These are phyloP conservation scores for Brachionus asplanchnoidis DNA, from an alignment of 1,140 invertebrate species.

Conservation along the genomic window DNA sequence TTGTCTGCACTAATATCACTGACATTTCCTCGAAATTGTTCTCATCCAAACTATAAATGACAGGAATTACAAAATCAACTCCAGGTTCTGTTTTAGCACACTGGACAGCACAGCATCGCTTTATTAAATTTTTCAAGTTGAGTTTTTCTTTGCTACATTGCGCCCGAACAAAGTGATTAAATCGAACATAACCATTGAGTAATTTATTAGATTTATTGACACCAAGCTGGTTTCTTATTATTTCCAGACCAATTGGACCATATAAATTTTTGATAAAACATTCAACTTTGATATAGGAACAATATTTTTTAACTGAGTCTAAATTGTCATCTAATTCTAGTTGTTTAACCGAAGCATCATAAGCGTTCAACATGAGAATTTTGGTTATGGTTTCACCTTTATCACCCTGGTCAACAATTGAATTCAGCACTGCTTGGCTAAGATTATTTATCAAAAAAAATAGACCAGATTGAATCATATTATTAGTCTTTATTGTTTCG, in stretches of 20 bases:
- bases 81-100: not conserved
- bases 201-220: not conserved
- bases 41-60: slow-evolving; percentile 2
- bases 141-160: not conserved
- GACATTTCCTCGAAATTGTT: not conserved
- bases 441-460: not conserved
- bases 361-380: not conserved
- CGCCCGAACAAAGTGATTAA: not conserved
- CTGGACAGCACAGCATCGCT: not conserved
- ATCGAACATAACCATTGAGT: slow-evolving; percentile 15
- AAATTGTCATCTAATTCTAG: not conserved
- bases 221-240: not conserved
- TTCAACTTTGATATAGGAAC: not conserved
- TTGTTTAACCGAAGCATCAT: not conserved
- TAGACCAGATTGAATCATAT: not conserved
- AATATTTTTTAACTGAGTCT: not conserved
- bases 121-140: not conserved
- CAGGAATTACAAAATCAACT: not conserved
- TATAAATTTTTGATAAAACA: not conserved
- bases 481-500: not conserved
- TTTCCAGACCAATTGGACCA: not conserved
- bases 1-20: not conserved
- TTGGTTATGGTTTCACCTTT: not conserved
- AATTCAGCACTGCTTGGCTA: not conserved
- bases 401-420: slow-evolving; percentile 3